Percentiles rank a stretch among this genome's conserved stretches.
These are phyloP conservation scores for Mythimna lalbum DNA, from an alignment of 2,888 invertebrate species.

Conservation along the genomic window DNA sequence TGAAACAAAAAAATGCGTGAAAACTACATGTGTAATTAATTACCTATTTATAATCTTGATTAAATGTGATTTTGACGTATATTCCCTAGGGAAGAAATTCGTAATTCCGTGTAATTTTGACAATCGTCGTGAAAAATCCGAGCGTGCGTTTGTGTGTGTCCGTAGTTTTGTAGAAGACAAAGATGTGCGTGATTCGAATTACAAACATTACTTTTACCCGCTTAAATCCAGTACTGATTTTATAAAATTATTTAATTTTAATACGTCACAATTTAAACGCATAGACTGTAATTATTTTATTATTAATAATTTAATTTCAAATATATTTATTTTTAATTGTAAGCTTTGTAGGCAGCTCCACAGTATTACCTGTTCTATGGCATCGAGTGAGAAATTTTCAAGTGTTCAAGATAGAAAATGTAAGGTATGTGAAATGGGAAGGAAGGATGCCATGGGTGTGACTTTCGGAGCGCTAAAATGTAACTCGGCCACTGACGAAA, in stretches of 20 bases:
- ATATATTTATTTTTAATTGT: slow-evolving; percentile 70
- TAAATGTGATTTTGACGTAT: slow-evolving; percentile 46
- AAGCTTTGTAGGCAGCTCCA: slow-evolving; percentile 72
- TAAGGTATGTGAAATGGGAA: slow-evolving; percentile 39
- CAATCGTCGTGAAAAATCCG: slow-evolving; percentile 40
- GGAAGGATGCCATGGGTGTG: slow-evolving; percentile 33
- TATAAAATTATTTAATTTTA: slow-evolving; percentile 64
- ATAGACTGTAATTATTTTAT: slow-evolving; percentile 74
- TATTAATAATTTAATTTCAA: slow-evolving; percentile 68
- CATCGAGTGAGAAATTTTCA: slow-evolving; percentile 38
- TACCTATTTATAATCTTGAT: slow-evolving; percentile 36
- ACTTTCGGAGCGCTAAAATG: slow-evolving; percentile 61
- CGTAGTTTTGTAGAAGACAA: slow-evolving; percentile 70
- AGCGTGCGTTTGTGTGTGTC: slow-evolving; percentile 66
- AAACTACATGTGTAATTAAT: slow-evolving; percentile 23
- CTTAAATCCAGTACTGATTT: slow-evolving; percentile 85
- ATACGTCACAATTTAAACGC: slow-evolving; percentile 70
- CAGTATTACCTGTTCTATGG: slow-evolving; percentile 77
- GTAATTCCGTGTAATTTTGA: slow-evolving; percentile 50
- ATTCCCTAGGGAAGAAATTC: neutral
- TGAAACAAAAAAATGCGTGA: slow-evolving; percentile 12
- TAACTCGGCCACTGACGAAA: slow-evolving; percentile 35
- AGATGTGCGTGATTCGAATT: slow-evolving; percentile 76
- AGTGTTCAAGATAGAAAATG: slow-evolving; percentile 64
- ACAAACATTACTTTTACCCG: slow-evolving; percentile 71